These are phyloP conservation scores for Drosophila carrolli DNA, from an alignment of 1,140 invertebrate species.

Conservation along the genomic window DNA sequence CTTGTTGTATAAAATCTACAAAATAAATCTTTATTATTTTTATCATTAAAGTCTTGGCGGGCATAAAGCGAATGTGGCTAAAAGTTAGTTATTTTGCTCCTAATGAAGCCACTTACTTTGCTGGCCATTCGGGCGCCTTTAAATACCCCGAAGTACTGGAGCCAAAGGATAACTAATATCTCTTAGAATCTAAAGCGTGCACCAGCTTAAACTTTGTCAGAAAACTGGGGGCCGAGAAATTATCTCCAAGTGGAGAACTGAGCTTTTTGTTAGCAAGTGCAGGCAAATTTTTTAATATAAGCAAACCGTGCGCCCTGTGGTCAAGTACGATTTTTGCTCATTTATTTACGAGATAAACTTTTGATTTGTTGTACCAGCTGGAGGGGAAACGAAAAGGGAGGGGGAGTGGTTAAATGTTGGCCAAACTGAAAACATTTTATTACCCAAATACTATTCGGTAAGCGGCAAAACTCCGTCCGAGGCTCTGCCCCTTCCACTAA, in stretches of 20 bases:
- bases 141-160: conserved; percentile 55
- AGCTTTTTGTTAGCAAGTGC: conserved; percentile 1
- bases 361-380: conserved; percentile 69
- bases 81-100: conserved; percentile 1
- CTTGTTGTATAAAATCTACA: neutral
- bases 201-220: conserved; percentile 19
- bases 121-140: conserved; percentile 29
- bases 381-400: neutral
- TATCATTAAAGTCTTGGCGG: neutral
- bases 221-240: conserved; percentile 1
- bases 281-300: conserved; percentile 41
- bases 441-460: conserved; percentile 64
- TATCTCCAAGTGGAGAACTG: conserved; percentile 8
- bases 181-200: conserved; percentile 24
- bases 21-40: neutral
- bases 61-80: neutral
- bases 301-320: conserved; percentile 28
- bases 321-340: conserved; percentile 59
- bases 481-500: conserved; percentile 5
- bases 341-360: conserved; percentile 81
- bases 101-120: conserved; percentile 27
- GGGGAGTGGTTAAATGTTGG: neutral
- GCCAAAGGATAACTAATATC: conserved; percentile 40
- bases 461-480: conserved; percentile 21
- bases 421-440: conserved; percentile 61